A percentile compares a stretch with the other conserved stretches of the same genome.
phyloP scores from a whole-genome alignment of 2,888 invertebrate genomes.

The Stegana nigrithorax region DNA sequence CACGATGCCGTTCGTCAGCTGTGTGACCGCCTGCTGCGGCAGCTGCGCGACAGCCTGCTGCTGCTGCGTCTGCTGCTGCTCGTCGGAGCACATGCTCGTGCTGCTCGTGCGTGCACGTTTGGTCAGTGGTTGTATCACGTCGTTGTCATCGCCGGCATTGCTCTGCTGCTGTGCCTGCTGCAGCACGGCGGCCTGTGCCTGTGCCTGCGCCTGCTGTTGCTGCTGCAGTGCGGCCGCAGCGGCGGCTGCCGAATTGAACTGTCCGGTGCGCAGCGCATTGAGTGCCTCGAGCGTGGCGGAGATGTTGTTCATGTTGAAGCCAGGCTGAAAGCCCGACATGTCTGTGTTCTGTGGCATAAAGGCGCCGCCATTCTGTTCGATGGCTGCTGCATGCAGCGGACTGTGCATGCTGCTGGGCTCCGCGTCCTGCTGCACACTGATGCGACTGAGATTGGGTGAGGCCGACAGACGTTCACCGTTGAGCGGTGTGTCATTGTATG shows the following conservation, averaged over 20 bases:
- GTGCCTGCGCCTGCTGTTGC: constrained; percentile 55
- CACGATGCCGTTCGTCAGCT: constrained; percentile 28
- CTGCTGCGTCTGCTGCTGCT: constrained; percentile 32
- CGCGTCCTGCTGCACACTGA: constrained; percentile 45
- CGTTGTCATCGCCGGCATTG: constrained; percentile 49
- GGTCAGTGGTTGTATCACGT: constrained; percentile 46
- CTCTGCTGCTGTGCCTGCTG: constrained; percentile 47
- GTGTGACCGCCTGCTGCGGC: neutral
- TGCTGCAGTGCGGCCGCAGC: constrained; percentile 63
- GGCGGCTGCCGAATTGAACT: constrained; percentile 63
- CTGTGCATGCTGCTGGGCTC: constrained; percentile 45
- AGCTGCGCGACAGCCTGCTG: constrained; percentile 26
- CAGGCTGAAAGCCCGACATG: constrained; percentile 59
- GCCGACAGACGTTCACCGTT: constrained; percentile 54
- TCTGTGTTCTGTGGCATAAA: constrained; percentile 52
- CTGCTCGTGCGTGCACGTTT: constrained; percentile 61
- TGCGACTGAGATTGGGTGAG: constrained; percentile 54
- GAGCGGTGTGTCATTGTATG: constrained; percentile 51
- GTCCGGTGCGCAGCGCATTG: constrained; percentile 64
- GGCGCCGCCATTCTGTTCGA: constrained; percentile 32
- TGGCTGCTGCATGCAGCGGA: constrained; percentile 32
- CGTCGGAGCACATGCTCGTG: constrained; percentile 43
- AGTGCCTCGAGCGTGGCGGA: constrained; percentile 67
- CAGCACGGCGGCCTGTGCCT: no score
- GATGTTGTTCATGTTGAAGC: constrained; percentile 67